phyloP scores from a whole-genome alignment of 2,797 vertebrate genomes.

The Trachops cirrhosus region DNA sequence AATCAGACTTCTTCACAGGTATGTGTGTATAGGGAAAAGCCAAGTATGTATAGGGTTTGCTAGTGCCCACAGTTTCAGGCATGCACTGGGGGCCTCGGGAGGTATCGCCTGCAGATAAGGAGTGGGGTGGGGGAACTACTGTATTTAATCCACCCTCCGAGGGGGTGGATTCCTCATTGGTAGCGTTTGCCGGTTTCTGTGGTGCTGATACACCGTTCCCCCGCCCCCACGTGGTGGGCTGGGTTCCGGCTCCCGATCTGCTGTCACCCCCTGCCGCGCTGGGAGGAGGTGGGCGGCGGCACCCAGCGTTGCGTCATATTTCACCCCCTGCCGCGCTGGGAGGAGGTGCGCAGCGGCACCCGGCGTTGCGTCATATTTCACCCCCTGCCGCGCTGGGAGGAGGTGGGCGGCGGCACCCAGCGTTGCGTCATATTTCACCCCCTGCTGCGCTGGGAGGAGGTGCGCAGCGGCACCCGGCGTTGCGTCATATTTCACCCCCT shows the following conservation, averaged over 20 bases:
- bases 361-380: fast-evolving
- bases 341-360: background rate
- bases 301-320: fast-evolving
- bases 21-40: background rate
- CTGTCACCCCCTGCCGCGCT: background rate
- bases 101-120: background rate
- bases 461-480: background rate
- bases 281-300: background rate
- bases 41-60: background rate
- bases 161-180: background rate
- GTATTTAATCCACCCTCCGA: background rate
- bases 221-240: background rate
- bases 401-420: background rate
- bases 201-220: background rate
- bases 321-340: background rate
- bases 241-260: background rate
- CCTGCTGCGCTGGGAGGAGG: background rate
- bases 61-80: background rate
- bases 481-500: background rate
- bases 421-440: background rate
- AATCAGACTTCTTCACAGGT: background rate
- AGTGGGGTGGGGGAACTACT: background rate
- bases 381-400: background rate
- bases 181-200: background rate
- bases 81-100: background rate